Conservation (phyloP, 2,113 vertebrate genomes). For the Willisornis vidua region DNA sequence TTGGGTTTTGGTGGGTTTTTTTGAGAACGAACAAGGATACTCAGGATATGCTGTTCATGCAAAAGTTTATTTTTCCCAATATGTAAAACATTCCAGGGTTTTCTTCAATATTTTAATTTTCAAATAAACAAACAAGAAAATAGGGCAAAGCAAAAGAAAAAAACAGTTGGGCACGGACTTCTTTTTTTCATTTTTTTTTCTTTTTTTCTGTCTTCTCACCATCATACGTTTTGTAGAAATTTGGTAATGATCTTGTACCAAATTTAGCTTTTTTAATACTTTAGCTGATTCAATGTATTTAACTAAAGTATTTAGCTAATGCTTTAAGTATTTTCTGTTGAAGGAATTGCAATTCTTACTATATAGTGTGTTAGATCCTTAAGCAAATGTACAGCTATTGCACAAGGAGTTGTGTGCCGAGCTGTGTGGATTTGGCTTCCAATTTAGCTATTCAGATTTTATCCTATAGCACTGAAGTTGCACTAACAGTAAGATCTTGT, state of each 20-base stretch:
- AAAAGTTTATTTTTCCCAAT: not conserved
- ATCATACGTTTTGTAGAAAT: not conserved
- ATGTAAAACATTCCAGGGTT: not conserved
- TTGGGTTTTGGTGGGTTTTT: not conserved
- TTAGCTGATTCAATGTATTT: not conserved
- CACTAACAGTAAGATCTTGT: not conserved
- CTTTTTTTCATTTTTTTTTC: not conserved
- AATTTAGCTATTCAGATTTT: not conserved
- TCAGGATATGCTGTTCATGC: not conserved
- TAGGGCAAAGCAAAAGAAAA: not conserved
- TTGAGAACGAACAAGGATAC: not conserved
- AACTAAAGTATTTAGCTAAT: not conserved
- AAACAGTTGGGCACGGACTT: not conserved
- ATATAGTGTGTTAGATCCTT: not conserved
- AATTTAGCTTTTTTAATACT: not conserved
- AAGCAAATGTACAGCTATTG: not conserved
- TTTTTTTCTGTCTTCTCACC: not conserved
- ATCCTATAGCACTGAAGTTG: not conserved
- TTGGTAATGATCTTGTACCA: not conserved
- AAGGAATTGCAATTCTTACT: not conserved
- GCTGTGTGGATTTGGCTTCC: not conserved
- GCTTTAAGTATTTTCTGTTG: not conserved
- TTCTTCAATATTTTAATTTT: not conserved
- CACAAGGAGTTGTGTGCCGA: not conserved
- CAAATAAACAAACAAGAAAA: not conserved